Base-by-base conservation (phyloP, 2,888 invertebrate genomes). In the Helobdella robusta region DNA sequence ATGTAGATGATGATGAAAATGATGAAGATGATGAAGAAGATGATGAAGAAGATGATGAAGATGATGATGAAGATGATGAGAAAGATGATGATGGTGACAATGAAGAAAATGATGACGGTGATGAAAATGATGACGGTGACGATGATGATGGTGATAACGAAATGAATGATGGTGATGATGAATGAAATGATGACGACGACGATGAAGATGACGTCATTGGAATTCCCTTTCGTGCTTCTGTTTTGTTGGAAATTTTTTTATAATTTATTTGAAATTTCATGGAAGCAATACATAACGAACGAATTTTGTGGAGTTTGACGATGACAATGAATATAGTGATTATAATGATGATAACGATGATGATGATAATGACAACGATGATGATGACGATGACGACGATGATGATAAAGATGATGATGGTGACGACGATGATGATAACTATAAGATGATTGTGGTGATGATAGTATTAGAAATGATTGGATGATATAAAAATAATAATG, bases 41-140 rank as follows among this genome's bases (percentile, higher is more conserved):
- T 62, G 62, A 50, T n/a, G 62, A 35, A n/a, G 50, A 62, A 34
- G 52, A 30, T 63, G 63, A 60, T 46, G 60, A 60, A 23, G 44
- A 46, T 18, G 60, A 44, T 1, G 60, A 60, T 11, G 60, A 40
- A 40, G 60, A 40, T 36, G 60, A 40, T 60, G 60, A 36, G 11
- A 44, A 60, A 20, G 60, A 60, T 15, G 40, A 60, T 18, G 60
- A 60, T 40, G 40, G 23, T 60, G 36, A 20, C 28, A 44, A 44
- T 60, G 36, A 44, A 25, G 60, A 60, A 23, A 25, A 60, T 28
- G 60, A 60, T 2, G 60, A 60, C 6, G 60, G 44, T 11, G 23
- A 60, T 18, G 44, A 60, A 4, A 11, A 60, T 35, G 44, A 44
- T 44, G 60, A 60, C 44, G 40, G 40, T 34, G 46, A 40, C 30